Conservation (phyloP, 2,888 invertebrate species). For the Balanococcus diminutus region DNA sequence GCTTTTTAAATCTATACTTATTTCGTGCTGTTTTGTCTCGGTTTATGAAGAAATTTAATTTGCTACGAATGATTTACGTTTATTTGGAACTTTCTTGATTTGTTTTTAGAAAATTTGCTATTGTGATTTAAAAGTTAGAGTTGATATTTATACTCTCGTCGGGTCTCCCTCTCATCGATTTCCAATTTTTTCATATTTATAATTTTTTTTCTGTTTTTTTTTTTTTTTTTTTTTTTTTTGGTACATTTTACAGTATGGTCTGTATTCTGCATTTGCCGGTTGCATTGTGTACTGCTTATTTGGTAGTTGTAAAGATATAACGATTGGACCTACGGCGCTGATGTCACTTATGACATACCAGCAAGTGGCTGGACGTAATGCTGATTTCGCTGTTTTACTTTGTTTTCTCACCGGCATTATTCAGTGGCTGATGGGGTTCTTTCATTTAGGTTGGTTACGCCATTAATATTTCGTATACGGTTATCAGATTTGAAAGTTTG, state of each 20-base stretch:
- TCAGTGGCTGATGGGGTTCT: constrained; percentile 79
- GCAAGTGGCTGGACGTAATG: constrained; percentile 72
- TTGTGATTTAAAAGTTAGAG: no score
- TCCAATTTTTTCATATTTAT: no score
- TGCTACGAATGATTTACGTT: not conserved
- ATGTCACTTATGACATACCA: constrained; percentile 90
- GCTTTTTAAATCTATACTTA: not conserved
- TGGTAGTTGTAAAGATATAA: constrained; percentile 86
- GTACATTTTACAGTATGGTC: constrained; percentile 76
- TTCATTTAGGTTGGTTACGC: constrained; percentile 74
- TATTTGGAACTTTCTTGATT: not conserved
- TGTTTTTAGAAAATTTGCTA: not conserved
- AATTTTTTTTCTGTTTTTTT: not conserved
- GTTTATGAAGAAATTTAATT: not conserved
- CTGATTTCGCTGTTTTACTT: constrained; percentile 79
- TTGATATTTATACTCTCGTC: no score
- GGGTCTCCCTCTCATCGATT: not conserved
- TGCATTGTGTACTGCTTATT: constrained; percentile 89
- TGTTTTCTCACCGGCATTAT: constrained; percentile 83
- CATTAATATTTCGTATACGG: not conserved
- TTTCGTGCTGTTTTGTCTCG: not conserved
- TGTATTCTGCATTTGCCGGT: constrained; percentile 93
- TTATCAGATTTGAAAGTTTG: constrained; percentile 1
- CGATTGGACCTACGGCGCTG: constrained; percentile 91
- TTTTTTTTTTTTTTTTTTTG: constrained; percentile 46